These are phyloP conservation scores for Muscicapa striata DNA, from an alignment of 2,797 vertebrate species.

Conservation along the genomic window DNA sequence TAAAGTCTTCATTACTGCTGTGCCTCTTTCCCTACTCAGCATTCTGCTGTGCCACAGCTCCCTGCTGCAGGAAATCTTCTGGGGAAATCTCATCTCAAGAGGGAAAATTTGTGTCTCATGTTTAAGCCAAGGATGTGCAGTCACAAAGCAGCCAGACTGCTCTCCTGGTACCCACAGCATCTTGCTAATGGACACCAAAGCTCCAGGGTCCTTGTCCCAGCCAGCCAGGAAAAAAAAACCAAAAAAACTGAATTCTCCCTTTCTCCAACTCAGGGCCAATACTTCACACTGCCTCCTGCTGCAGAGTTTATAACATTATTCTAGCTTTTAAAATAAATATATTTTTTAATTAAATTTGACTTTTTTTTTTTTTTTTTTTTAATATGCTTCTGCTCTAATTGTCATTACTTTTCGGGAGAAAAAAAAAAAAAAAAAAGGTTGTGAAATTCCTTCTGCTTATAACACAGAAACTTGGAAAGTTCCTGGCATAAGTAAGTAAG, in stretches of 20 bases:
- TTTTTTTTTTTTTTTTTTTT: background rate
- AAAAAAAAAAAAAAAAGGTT: background rate
- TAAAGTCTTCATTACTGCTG: conserved; percentile 18
- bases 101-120: background rate
- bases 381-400: background rate
- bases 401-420: background rate
- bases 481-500: background rate
- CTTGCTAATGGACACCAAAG: background rate
- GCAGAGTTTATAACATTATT: background rate
- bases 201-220: background rate
- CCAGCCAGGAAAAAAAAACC: background rate
- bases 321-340: background rate
- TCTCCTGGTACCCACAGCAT: background rate
- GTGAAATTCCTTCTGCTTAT: background rate
- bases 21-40: background rate
- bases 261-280: background rate
- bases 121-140: background rate
- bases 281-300: background rate
- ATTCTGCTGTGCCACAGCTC: background rate
- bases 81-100: background rate
- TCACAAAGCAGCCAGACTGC: background rate
- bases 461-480: background rate
- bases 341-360: background rate
- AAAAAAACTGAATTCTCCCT: background rate
- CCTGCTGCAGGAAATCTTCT: background rate